Evolutionary conservation across 2,888 invertebrate genomes (phyloP), one percentile per base, ranked within the genome.

Genomic region (Atethmia centrago): DNA sequence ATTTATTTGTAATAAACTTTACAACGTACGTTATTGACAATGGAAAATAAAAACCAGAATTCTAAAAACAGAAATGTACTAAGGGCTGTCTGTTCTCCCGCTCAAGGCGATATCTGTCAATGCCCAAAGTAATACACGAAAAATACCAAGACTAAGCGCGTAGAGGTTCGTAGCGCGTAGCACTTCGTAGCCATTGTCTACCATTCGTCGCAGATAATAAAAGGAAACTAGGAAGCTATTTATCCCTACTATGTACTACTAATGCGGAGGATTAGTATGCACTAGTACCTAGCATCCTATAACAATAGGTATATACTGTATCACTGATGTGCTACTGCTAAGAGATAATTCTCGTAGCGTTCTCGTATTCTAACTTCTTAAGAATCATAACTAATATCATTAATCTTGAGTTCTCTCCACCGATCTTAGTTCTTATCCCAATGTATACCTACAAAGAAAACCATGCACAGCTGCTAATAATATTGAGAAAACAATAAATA

Each of bases 401-500:
- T 66, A n/a, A 67, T 19, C 28, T 40, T 16, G 36, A 49, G 14
- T 64, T 69, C 1, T 40, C n/a, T 49, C 10, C 7, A 72, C 40
- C 7, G 16, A 40, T 19, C 9, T 31, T 3, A 10, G 16, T 64
- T 36, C n/a, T 3, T 49, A 31, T 4, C 4, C 21, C 1, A 2
- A 12, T 45, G 1, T 28, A 21, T 19, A 14, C 10, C 42, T 42
- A 42, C 14, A 42, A 42, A 42, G 42, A 42, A 55, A 55, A 28
- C 25, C 28, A 31, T 12, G 3, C 28, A 56, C 80, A 65, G 59
- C 77, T 80, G 77, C 51, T 42, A 73, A 55, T 65, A 71, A 49
- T 53, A 79, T 74, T 73, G 74, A 80, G 49, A 80, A 80, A 77
- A 74, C 77, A 80, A 77, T 77, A 77, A 80, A 80, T 80, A 77